These are phyloP conservation scores for Cantharis rufa DNA, from an alignment of 2,888 invertebrate genomes.

Conservation along the genomic window DNA sequence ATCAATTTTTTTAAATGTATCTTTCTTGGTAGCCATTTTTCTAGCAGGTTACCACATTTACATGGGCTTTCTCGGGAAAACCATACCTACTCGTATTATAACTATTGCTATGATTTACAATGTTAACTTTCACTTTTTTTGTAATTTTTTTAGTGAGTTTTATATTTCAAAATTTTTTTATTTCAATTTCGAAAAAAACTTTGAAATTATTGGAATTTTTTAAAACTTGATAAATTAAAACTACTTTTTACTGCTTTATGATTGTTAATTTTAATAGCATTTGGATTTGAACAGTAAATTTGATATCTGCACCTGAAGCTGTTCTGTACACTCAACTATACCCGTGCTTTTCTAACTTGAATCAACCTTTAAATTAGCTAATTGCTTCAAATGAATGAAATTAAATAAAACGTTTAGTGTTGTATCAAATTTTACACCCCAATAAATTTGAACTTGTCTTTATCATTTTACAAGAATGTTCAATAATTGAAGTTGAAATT, in stretches of 20 bases:
- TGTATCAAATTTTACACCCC: not conserved
- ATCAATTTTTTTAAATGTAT: not conserved
- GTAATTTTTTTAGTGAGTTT: too few species aligned
- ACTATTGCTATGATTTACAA: too few species aligned
- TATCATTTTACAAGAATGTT: not conserved
- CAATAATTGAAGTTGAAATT: not conserved
- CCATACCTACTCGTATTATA: too few species aligned
- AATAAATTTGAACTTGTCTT: not conserved
- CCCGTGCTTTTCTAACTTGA: not conserved
- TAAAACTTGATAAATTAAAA: too few species aligned
- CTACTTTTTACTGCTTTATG: too few species aligned
- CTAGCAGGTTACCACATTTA: too few species aligned
- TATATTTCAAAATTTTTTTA: too few species aligned
- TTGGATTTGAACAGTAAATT: not conserved
- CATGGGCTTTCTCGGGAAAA: too few species aligned
- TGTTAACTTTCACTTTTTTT: too few species aligned
- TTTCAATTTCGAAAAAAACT: too few species aligned
- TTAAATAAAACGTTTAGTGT: not conserved
- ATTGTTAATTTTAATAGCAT: too few species aligned
- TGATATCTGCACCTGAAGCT: not conserved
- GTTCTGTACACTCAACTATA: not conserved
- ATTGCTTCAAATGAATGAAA: not conserved
- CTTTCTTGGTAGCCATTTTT: not conserved
- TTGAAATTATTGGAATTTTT: too few species aligned
- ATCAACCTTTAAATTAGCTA: not conserved